These are phyloP conservation scores for Crotalus adamanteus DNA, from an alignment of 2,797 vertebrate species.

Conservation along the genomic window DNA sequence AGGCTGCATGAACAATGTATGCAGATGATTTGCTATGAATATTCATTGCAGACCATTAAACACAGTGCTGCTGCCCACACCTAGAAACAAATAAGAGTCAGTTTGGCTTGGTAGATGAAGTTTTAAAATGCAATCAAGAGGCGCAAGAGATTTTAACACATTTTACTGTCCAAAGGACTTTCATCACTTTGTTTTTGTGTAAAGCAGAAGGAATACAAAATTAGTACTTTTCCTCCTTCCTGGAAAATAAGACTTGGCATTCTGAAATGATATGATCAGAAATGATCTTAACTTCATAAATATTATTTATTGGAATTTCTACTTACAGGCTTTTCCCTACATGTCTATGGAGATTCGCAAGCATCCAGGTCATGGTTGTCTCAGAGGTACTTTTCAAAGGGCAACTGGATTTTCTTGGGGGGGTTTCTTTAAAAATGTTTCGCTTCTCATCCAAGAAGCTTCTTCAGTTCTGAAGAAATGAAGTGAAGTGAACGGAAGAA, in stretches of 20 bases:
- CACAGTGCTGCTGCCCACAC: neutral
- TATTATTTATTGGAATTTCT: neutral
- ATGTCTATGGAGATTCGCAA: neutral
- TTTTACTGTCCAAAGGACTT: neutral
- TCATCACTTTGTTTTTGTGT: neutral
- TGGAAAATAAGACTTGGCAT: neutral
- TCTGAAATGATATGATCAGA: neutral
- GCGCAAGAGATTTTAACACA: neutral
- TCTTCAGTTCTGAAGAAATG: neutral
- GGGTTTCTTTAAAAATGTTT: neutral
- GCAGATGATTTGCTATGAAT: slow-evolving; percentile 31
- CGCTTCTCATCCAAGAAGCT: neutral
- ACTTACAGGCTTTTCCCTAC: neutral
- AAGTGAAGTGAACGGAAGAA: neutral
- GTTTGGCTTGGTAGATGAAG: neutral
- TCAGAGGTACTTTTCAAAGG: neutral
- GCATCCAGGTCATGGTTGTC: neutral
- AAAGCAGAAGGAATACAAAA: neutral
- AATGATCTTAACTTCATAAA: neutral
- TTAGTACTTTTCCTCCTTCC: neutral
- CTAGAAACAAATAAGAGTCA: slow-evolving; percentile 6
- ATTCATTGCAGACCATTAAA: slow-evolving; percentile 31
- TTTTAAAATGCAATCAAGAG: neutral
- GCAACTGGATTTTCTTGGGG: neutral
- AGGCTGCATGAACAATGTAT: slow-evolving; percentile 26